These are phyloP conservation scores for Trematocara nigrifrons DNA, from an alignment of 2,113 vertebrate species.

Conservation along the genomic window DNA sequence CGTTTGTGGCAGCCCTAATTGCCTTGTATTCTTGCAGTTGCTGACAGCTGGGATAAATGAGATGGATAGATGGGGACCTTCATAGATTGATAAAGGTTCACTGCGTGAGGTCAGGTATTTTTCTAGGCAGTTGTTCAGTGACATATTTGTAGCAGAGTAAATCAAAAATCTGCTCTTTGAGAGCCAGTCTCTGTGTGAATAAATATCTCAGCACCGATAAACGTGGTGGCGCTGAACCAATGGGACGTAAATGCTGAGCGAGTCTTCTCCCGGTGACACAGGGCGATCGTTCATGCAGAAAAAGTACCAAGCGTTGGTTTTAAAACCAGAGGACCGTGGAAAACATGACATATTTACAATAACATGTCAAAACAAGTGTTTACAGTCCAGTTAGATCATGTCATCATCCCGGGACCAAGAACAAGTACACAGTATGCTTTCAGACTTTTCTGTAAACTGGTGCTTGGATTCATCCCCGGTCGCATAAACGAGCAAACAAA, in stretches of 20 bases:
- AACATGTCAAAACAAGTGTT: neutral
- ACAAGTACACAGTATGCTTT: neutral
- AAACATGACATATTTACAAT: neutral
- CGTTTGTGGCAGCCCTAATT: neutral
- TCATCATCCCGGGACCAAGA: neutral
- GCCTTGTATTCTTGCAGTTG: neutral
- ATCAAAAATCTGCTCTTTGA: neutral
- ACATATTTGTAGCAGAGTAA: neutral
- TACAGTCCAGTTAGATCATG: neutral
- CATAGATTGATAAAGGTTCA: neutral
- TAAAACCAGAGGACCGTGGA: neutral
- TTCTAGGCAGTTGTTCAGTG: neutral
- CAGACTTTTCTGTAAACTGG: neutral
- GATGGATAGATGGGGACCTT: neutral
- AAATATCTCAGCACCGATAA: neutral
- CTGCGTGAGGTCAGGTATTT: neutral
- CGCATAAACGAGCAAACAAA: neutral
- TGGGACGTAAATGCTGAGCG: neutral
- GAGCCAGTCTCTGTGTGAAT: neutral
- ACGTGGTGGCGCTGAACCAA: neutral
- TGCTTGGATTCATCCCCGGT: neutral
- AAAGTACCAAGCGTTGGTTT: neutral
- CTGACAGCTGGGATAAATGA: neutral
- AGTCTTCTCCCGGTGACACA: neutral
- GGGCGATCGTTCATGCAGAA: neutral